phyloP scores from a whole-genome alignment of 2,888 invertebrate genomes.

The Tetramorium bicarinatum region DNA sequence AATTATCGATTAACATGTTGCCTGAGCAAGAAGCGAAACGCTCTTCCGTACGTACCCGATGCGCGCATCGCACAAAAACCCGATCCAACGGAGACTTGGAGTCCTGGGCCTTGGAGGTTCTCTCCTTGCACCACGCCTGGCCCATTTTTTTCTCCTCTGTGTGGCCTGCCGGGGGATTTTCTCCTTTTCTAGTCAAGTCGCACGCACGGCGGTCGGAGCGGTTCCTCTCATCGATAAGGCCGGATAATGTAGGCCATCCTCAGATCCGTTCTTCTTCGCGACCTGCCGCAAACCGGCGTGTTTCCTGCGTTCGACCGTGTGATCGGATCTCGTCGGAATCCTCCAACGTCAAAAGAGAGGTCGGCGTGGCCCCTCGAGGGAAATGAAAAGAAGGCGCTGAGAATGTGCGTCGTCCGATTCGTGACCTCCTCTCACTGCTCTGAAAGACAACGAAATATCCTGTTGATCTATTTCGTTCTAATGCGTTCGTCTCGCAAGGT shows the following conservation, averaged over 20 bases:
- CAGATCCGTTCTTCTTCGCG: slow-evolving; percentile 80
- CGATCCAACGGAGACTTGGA: slow-evolving; percentile 86
- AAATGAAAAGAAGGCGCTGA: slow-evolving; percentile 27
- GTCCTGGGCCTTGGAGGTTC: slow-evolving; percentile 84
- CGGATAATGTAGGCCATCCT: slow-evolving; percentile 79
- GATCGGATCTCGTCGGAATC: slow-evolving; percentile 63
- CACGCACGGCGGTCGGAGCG: slow-evolving; percentile 39
- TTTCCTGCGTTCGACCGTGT: slow-evolving; percentile 63
- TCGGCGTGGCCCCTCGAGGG: slow-evolving; percentile 6
- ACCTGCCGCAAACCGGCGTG: slow-evolving; percentile 79
- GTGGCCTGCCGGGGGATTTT: neutral
- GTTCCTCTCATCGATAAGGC: slow-evolving; percentile 75
- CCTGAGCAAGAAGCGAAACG: neutral
- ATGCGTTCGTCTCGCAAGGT: neutral
- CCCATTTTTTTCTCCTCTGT: slow-evolving; percentile 84
- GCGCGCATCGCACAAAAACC: slow-evolving; percentile 85
- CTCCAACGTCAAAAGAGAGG: slow-evolving; percentile 40
- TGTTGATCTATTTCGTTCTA: slow-evolving; percentile 14
- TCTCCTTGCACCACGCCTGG: slow-evolving; percentile 86
- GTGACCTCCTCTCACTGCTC: slow-evolving; percentile 53
- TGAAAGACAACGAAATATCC: slow-evolving; percentile 33
- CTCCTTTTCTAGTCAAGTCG: slow-evolving; percentile 32
- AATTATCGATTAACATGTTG: slow-evolving; percentile 11
- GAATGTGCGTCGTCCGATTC: slow-evolving; percentile 38
- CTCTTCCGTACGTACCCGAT: slow-evolving; percentile 79